phyloP scores from a whole-genome alignment of 2,888 invertebrate species.

The Diaprepes abbreviatus region DNA sequence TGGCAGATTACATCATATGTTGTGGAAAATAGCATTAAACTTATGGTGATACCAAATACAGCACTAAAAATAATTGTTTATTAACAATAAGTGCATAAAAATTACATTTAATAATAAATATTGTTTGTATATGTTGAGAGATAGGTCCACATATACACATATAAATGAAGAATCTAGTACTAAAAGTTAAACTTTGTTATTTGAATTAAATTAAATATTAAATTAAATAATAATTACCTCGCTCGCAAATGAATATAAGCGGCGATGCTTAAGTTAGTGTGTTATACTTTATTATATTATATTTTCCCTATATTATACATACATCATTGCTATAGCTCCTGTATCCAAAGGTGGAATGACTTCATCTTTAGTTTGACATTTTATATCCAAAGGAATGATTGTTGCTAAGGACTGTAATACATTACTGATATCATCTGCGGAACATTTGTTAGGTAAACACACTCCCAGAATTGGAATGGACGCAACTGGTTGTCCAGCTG shows the following conservation, averaged over 20 bases:
- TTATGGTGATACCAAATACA: not conserved
- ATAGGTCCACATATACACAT: too few relatives aligned
- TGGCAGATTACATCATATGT: slow-evolving; percentile 7
- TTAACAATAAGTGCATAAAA: too few relatives aligned
- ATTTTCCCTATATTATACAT: not conserved
- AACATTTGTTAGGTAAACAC: slow-evolving; percentile 33
- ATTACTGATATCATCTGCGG: slow-evolving; percentile 7
- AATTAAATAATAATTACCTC: too few relatives aligned
- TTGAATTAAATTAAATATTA: too few relatives aligned
- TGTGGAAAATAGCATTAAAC: slow-evolving; percentile 22
- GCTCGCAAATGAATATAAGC: too few relatives aligned
- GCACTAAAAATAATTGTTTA: slow-evolving; percentile 25
- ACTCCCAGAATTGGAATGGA: slow-evolving; percentile 18
- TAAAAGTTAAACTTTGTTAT: too few relatives aligned
- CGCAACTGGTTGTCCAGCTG: not conserved
- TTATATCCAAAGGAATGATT: slow-evolving; percentile 24
- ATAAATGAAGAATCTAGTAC: too few relatives aligned
- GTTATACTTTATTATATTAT: too few relatives aligned
- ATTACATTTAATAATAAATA: too few relatives aligned
- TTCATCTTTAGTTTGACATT: slow-evolving; percentile 28
- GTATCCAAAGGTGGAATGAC: not conserved
- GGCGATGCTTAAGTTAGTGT: too few relatives aligned
- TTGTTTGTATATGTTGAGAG: too few relatives aligned
- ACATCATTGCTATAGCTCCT: slow-evolving; percentile 23
- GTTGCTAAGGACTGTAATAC: not conserved